Evolutionary conservation across 2,888 invertebrate species (phyloP).

Genomic region (Schrankia costaestrigalis): DNA sequence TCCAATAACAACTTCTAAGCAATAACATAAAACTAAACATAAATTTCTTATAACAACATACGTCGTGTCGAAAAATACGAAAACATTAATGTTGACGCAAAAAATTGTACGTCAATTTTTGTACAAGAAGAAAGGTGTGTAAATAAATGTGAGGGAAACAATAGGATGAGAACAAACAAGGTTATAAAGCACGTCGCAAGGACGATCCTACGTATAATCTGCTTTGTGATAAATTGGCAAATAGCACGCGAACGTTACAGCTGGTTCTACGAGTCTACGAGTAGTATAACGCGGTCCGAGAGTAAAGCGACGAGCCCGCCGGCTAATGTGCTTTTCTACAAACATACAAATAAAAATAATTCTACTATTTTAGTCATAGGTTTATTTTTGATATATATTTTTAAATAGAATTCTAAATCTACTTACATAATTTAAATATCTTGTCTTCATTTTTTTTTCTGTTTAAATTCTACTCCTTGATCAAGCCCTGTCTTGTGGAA

Average conservation of each 20-base stretch:
- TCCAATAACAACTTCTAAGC: too few species aligned
- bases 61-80: conserved; percentile 14
- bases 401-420: too few species aligned
- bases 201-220: conserved; percentile 78
- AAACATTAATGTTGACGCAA: conserved; percentile 32
- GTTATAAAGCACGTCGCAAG: conserved; percentile 73
- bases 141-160: conserved; percentile 68
- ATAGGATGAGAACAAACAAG: conserved; percentile 68
- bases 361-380: not conserved
- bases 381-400: too few species aligned
- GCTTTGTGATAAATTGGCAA: conserved; percentile 81
- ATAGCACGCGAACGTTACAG: conserved; percentile 77
- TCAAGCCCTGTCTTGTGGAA: too few species aligned
- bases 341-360: not conserved
- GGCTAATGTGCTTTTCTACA: conserved; percentile 15
- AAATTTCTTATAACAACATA: conserved; percentile 13
- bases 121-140: conserved; percentile 53
- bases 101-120: conserved; percentile 32
- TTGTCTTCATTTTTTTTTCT: too few species aligned
- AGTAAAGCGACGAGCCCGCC: conserved; percentile 11
- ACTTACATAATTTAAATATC: too few species aligned
- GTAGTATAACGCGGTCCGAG: conserved; percentile 24
- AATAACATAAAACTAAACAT: too few species aligned
- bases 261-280: conserved; percentile 59
- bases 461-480: too few species aligned